Evolutionary conservation across 2,113 vertebrate species (phyloP).

Genomic region (Chascanopsetta lugubris): DNA sequence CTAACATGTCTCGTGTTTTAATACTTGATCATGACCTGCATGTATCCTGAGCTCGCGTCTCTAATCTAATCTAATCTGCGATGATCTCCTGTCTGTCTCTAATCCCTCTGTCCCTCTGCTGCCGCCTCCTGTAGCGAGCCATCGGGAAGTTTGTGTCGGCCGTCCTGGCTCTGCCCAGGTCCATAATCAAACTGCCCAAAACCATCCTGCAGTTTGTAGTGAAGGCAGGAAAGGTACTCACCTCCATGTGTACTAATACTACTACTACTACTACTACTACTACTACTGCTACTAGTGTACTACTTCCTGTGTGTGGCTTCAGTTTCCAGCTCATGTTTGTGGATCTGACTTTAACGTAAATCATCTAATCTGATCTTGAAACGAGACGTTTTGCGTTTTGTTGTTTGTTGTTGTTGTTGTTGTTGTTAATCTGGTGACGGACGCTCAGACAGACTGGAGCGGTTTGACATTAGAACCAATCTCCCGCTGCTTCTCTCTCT

Average conservation of each 20-base stretch:
- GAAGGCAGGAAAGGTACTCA: conserved; percentile 97
- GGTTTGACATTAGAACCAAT: not conserved
- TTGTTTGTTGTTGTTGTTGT: not conserved
- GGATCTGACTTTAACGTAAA: conserved; percentile 4
- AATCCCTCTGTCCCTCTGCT: conserved; percentile 77
- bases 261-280: too few species aligned
- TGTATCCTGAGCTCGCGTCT: too few species aligned
- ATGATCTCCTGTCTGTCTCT: not conserved
- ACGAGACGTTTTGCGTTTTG: not conserved
- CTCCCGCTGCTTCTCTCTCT: conserved; percentile 44
- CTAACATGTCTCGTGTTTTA: not conserved
- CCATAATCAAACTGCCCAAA: conserved; percentile 99
- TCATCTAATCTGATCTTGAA: conserved; percentile 41
- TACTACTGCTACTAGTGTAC: too few species aligned
- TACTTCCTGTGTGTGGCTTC: too few species aligned
- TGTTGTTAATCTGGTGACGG: not conserved
- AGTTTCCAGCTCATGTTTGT: conserved; percentile 75
- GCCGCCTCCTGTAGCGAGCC: conserved; percentile 94
- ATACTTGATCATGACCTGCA: not conserved
- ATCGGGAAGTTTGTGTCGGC: conserved; percentile 98
- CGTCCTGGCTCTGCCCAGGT: conserved; percentile 97
- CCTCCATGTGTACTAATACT: conserved; percentile 21
- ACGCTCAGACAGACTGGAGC: not conserved
- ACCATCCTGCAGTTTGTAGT: conserved; percentile 97
- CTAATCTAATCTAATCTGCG: too few species aligned